Evolutionary conservation across 1,140 invertebrate genomes (phyloP).

Genomic region (Drosophila eugracilis): DNA sequence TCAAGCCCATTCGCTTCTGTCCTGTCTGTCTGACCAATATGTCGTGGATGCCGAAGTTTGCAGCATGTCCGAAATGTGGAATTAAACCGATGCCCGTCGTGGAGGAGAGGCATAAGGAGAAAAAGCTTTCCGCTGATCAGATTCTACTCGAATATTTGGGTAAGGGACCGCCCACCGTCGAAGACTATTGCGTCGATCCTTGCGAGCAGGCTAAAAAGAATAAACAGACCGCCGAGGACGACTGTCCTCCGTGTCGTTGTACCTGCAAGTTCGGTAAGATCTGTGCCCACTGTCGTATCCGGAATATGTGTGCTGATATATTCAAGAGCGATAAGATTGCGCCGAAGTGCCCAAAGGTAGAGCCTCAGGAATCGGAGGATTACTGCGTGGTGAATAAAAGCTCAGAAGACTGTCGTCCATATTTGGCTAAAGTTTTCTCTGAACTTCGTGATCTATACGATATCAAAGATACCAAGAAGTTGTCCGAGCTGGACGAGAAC

Average conservation of each 20-base stretch:
- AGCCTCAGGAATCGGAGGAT: slow-evolving; percentile 39
- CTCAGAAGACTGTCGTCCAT: slow-evolving; percentile 56
- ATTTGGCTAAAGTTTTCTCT: slow-evolving; percentile 73
- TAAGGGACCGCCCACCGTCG: slow-evolving; percentile 7
- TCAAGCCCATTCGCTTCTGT: slow-evolving; percentile 64
- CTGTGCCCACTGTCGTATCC: slow-evolving; percentile 76
- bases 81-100: slow-evolving; percentile 58
- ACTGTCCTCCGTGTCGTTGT: slow-evolving; percentile 55
- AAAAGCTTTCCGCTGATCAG: slow-evolving; percentile 58
- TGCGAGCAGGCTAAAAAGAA: slow-evolving; percentile 5
- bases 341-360: slow-evolving; percentile 24
- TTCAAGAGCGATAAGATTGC: slow-evolving; percentile 34
- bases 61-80: slow-evolving; percentile 65
- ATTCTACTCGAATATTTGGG: slow-evolving; percentile 60
- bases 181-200: slow-evolving; percentile 29
- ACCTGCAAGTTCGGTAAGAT: slow-evolving; percentile 59
- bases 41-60: slow-evolving; percentile 73
- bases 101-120: slow-evolving; percentile 37
- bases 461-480: slow-evolving; percentile 49
- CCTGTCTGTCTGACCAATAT: slow-evolving; percentile 72
- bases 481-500: slow-evolving; percentile 34
- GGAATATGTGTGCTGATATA: slow-evolving; percentile 63
- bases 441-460: slow-evolving; percentile 75
- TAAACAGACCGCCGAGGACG: not conserved
- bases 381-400: slow-evolving; percentile 46